phyloP scores from a whole-genome alignment of 2,113 vertebrate genomes.

The Macaca mulatta region DNA sequence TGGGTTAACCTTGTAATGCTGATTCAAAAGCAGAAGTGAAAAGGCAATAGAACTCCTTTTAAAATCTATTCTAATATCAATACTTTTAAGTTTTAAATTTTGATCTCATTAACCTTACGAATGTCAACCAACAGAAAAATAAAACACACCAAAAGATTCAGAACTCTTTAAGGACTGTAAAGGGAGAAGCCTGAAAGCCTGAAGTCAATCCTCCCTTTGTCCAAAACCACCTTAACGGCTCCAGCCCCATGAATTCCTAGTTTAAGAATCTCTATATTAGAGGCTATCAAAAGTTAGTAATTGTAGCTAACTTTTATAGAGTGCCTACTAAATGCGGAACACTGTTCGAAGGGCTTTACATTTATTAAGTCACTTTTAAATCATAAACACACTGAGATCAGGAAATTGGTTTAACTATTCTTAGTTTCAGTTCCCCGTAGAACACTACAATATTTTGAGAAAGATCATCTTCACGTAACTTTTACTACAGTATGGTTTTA shows the following conservation, averaged over 20 bases:
- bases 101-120: not conserved
- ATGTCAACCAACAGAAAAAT: constrained; percentile 2
- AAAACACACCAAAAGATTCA: not conserved
- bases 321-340: not conserved
- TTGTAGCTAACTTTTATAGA: not conserved
- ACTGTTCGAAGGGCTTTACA: not conserved
- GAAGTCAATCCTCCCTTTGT: not conserved
- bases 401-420: not conserved
- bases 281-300: not conserved
- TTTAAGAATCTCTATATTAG: not conserved
- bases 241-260: not conserved
- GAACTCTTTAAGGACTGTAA: not conserved
- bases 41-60: not conserved
- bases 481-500: not conserved
- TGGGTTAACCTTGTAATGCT: not conserved
- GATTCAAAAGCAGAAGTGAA: not conserved
- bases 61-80: not conserved
- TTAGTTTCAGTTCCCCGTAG: not conserved
- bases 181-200: not conserved
- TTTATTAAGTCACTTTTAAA: not conserved
- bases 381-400: constrained; percentile 3
- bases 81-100: not conserved
- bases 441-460: not conserved
- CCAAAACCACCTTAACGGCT: not conserved
- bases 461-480: not conserved